These are phyloP conservation scores for Gallinago nigripennis DNA, from an alignment of 2,797 vertebrate genomes.

Conservation along the genomic window DNA sequence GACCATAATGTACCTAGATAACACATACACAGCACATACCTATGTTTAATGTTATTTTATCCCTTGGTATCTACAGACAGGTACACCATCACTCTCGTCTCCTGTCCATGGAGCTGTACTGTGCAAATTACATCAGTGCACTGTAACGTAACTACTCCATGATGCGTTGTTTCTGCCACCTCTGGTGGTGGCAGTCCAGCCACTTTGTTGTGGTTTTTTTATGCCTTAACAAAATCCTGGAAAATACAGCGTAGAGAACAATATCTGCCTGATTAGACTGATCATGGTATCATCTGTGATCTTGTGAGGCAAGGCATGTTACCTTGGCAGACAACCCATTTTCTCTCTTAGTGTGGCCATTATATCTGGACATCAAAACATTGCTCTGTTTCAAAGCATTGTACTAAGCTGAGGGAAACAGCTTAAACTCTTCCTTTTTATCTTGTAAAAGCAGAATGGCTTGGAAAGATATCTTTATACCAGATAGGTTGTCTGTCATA, in stretches of 20 bases:
- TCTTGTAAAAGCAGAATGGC: background rate
- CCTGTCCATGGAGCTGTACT: background rate
- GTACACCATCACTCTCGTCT: background rate
- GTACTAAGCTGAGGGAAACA: background rate
- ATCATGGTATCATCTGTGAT: background rate
- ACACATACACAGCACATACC: background rate
- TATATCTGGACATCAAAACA: background rate
- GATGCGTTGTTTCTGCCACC: background rate
- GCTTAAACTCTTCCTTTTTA: background rate
- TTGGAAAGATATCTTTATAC: background rate
- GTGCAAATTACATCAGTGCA: background rate
- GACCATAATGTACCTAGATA: background rate
- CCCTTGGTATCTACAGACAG: background rate
- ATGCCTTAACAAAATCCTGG: background rate
- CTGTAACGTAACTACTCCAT: background rate
- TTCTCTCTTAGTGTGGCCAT: background rate
- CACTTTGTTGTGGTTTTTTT: background rate
- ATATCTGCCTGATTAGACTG: background rate
- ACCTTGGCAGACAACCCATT: background rate
- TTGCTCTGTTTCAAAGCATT: background rate
- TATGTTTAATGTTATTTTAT: background rate
- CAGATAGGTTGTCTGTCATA: background rate
- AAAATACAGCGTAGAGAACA: background rate
- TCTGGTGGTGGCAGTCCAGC: background rate
- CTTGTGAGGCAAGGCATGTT: background rate